Evolutionary conservation across 2,888 invertebrate genomes (phyloP).

Genomic region (Colostygia pectinataria): DNA sequence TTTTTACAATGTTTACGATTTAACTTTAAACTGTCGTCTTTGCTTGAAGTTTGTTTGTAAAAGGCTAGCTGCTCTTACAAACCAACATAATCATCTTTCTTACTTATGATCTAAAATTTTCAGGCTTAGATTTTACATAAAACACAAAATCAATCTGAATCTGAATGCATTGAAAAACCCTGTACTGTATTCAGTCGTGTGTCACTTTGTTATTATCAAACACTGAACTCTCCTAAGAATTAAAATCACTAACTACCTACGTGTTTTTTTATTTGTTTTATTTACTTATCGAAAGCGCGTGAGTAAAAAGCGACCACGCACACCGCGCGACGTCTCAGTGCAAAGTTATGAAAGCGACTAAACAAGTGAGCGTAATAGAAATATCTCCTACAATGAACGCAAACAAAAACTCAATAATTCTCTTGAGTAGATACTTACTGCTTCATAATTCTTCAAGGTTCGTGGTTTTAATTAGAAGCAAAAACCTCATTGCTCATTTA

Average conservation of each 20-base stretch:
- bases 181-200: slow-evolving; percentile 26
- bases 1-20: slow-evolving; percentile 33
- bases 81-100: too few species aligned
- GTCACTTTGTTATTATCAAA: slow-evolving; percentile 8
- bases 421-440: slow-evolving; percentile 33
- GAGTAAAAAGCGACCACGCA: slow-evolving; percentile 19
- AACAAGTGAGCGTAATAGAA: slow-evolving; percentile 61
- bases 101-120: too few species aligned
- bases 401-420: slow-evolving; percentile 54
- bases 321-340: slow-evolving; percentile 53
- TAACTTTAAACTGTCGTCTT: too few species aligned
- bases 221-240: slow-evolving; percentile 1
- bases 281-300: slow-evolving; percentile 1
- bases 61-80: too few species aligned
- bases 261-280: not conserved
- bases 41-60: too few species aligned
- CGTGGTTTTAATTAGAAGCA: slow-evolving; percentile 40
- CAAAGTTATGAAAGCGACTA: slow-evolving; percentile 59
- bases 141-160: too few species aligned
- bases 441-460: slow-evolving; percentile 49
- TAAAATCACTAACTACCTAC: not conserved
- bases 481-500: slow-evolving; percentile 30
- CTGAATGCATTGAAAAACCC: too few species aligned
- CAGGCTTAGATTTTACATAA: too few species aligned
- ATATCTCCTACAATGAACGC: slow-evolving; percentile 64